Evolutionary conservation across 2,797 vertebrate species (phyloP).

Genomic region (Ctenopoma multispine): DNA sequence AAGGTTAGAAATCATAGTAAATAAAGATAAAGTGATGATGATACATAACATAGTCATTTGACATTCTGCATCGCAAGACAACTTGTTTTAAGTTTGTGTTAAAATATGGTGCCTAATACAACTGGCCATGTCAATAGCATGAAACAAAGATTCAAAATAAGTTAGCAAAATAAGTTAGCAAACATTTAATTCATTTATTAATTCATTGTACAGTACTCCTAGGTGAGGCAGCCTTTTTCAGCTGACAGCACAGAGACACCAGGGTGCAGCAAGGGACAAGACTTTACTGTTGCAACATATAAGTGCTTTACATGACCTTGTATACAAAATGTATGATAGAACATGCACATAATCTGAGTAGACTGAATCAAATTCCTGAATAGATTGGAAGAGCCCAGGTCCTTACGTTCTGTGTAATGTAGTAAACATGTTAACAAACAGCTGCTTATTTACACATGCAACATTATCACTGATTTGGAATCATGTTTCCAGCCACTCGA

Average conservation of each 20-base stretch:
- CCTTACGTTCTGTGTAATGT: too few species aligned
- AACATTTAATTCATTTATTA: not conserved
- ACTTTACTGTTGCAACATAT: not conserved
- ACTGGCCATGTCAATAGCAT: not conserved
- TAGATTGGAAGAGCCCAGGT: too few species aligned
- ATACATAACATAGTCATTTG: not conserved
- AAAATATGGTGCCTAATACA: too few species aligned
- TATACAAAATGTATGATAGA: not conserved
- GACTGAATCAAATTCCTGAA: not conserved
- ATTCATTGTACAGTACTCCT: not conserved
- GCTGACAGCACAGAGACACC: constrained; percentile 2
- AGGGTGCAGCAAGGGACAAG: constrained; percentile 36
- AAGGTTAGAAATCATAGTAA: not conserved
- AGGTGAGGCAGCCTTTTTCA: not conserved
- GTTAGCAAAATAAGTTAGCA: too few species aligned
- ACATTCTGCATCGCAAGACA: not conserved
- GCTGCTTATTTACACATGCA: too few species aligned
- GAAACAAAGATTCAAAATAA: too few species aligned
- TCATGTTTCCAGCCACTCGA: not conserved
- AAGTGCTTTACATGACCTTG: not conserved
- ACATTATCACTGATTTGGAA: too few species aligned
- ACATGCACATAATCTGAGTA: not conserved
- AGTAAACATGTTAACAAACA: too few species aligned
- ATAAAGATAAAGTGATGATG: not conserved
- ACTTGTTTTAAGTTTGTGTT: not conserved